Conservation (phyloP, 2,888 invertebrate species). For the Epinotia ramella region DNA sequence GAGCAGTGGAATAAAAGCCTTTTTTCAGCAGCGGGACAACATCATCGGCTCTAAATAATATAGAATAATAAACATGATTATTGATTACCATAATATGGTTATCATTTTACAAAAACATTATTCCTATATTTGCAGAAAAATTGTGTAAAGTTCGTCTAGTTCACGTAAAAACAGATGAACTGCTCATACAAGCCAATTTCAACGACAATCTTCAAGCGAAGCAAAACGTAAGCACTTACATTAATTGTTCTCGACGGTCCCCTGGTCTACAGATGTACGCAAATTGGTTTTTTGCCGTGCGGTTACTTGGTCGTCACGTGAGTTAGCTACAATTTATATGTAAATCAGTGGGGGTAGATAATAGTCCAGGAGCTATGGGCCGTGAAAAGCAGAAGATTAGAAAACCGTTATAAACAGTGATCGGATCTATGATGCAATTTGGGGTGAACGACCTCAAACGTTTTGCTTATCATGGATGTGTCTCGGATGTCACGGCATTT, state of each 20-base stretch:
- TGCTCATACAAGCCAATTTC: background rate
- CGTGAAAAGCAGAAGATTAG: background rate
- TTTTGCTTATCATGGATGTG: no score
- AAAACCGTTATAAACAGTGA: no score
- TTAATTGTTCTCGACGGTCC: slow-evolving; percentile 22
- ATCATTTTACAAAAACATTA: no score
- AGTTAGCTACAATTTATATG: slow-evolving; percentile 83
- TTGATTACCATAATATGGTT: no score
- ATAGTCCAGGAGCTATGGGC: slow-evolving; percentile 55
- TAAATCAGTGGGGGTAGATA: slow-evolving; percentile 69
- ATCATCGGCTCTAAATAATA: no score
- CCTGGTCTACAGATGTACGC: slow-evolving; percentile 24
- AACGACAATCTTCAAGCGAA: background rate
- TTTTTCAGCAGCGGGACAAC: no score
- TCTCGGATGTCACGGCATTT: no score
- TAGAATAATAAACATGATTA: no score
- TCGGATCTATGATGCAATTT: no score
- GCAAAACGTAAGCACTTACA: slow-evolving; percentile 14
- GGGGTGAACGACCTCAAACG: no score
- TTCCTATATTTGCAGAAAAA: background rate
- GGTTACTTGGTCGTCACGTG: slow-evolving; percentile 76
- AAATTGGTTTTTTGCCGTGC: slow-evolving; percentile 57
- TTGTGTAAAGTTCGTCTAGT: background rate
- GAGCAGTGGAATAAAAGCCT: no score
- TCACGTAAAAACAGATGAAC: background rate